Conservation (phyloP, 1,140 invertebrate species). For the Drosophila kikkawai region DNA sequence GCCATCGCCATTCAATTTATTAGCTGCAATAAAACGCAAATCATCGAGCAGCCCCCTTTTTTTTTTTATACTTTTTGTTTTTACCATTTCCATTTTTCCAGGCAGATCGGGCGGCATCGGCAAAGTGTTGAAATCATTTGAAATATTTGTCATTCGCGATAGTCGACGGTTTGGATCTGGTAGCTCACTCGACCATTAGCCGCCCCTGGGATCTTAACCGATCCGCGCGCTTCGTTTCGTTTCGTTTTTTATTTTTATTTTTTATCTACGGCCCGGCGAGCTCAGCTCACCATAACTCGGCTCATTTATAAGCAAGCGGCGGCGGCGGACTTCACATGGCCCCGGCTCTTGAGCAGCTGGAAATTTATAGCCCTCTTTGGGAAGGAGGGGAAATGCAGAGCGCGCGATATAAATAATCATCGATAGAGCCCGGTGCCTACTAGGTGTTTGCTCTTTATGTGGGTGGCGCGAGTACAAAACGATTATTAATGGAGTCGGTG, state of each 20-base stretch:
- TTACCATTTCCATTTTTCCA: constrained; percentile 1
- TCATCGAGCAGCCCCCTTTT: constrained; percentile 45
- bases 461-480: constrained; percentile 48
- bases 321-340: constrained; percentile 51
- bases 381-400: background rate
- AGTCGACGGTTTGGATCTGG: constrained; percentile 22
- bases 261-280: constrained; percentile 42
- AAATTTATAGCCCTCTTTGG: constrained; percentile 40
- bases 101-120: constrained; percentile 35
- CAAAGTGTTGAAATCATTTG: constrained; percentile 83
- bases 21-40: constrained; percentile 83
- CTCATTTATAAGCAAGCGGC: constrained; percentile 51
- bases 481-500: constrained; percentile 40
- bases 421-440: constrained; percentile 7
- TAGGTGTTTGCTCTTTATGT: constrained; percentile 35
- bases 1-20: constrained; percentile 81
- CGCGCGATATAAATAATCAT: constrained; percentile 45
- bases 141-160: constrained; percentile 81
- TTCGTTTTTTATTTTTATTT: constrained; percentile 5
- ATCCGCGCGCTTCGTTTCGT: constrained; percentile 5
- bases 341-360: constrained; percentile 33
- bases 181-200: constrained; percentile 34
- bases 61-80: background rate
- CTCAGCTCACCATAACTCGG: constrained; percentile 39
- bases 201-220: constrained; percentile 7